Evolutionary conservation across 2,113 vertebrate species (phyloP).

Genomic region (Pachyramphus minor): DNA sequence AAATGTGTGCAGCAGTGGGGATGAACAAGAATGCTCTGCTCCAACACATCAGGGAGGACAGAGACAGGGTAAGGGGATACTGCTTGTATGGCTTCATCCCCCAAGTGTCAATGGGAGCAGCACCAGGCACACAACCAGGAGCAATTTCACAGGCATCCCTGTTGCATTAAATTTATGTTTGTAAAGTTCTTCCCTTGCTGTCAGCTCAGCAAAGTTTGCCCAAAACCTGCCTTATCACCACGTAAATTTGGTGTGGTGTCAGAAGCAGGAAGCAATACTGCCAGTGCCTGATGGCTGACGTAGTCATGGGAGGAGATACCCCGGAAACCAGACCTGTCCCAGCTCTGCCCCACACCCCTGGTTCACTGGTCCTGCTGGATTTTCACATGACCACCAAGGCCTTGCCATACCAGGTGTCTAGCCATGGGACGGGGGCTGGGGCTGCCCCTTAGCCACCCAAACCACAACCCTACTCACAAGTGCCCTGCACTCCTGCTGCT

Average conservation of each 20-base stretch:
- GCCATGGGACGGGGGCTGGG: not conserved
- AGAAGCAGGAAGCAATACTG: not conserved
- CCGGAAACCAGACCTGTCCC: not conserved
- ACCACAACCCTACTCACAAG: not conserved
- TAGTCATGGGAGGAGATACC: not conserved
- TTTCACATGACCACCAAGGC: not conserved
- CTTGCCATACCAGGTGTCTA: accelerated
- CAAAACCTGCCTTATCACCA: not conserved
- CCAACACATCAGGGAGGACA: accelerated
- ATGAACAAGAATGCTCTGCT: not conserved
- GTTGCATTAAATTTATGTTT: not conserved
- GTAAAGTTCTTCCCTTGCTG: not conserved
- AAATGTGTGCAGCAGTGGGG: accelerated
- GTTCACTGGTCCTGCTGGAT: not conserved
- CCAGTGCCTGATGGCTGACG: accelerated
- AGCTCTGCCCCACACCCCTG: not conserved
- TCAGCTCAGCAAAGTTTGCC: not conserved
- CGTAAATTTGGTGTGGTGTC: not conserved
- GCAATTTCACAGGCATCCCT: not conserved
- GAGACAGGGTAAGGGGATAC: accelerated
- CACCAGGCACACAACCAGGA: not conserved
- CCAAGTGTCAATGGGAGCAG: accelerated
- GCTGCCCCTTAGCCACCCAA: not conserved
- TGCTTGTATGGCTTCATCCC: not conserved
- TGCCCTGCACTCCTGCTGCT: not conserved